Percentiles rank a stretch among this genome's conserved stretches.
These are phyloP conservation scores for Melanostoma scalare DNA, from an alignment of 2,888 invertebrate species.

Conservation along the genomic window DNA sequence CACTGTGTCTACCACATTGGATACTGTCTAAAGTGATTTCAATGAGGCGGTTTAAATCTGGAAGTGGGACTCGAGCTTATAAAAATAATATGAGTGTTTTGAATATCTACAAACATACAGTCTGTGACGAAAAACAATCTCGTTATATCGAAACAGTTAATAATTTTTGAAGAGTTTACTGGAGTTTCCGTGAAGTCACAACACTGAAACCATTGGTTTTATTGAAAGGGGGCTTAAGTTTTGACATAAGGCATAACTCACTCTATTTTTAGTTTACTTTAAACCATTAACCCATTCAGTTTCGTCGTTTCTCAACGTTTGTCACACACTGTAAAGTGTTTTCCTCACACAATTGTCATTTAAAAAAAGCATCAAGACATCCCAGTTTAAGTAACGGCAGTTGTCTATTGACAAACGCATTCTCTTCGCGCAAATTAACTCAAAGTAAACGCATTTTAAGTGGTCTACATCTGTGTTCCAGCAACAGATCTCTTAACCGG, in stretches of 20 bases:
- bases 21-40: constrained; percentile 25
- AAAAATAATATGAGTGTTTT: not conserved
- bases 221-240: no score
- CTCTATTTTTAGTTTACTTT: no score
- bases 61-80: constrained; percentile 18
- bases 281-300: no score
- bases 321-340: constrained; percentile 36
- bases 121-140: not conserved
- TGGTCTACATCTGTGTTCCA: constrained; percentile 20
- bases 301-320: not conserved
- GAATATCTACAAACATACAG: constrained; percentile 1
- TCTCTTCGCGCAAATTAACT: constrained; percentile 55
- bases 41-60: constrained; percentile 14
- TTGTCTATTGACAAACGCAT: constrained; percentile 41
- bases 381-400: constrained; percentile 37
- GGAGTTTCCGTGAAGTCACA: no score
- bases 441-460: constrained; percentile 45
- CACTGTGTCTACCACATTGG: constrained; percentile 42
- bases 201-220: no score
- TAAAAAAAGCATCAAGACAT: constrained; percentile 44
- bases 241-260: no score
- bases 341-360: not conserved
- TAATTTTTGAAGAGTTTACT: no score
- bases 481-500: constrained; percentile 37
- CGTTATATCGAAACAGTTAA: not conserved